Evolutionary conservation across 2,113 vertebrate species (phyloP), one percentile per base, ranked within the genome.

Genomic region (Parus major): DNA sequence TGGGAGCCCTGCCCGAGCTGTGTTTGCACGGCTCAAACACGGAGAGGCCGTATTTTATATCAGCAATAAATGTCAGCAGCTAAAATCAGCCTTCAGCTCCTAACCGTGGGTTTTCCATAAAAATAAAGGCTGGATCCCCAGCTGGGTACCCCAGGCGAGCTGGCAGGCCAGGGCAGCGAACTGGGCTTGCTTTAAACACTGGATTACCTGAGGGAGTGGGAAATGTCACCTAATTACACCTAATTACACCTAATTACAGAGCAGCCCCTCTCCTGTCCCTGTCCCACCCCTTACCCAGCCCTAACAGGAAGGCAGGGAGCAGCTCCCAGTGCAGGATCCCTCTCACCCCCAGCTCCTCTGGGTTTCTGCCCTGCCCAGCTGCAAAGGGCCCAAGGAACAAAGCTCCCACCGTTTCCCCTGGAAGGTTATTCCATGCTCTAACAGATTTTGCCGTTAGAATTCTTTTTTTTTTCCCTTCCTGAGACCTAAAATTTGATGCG

Each of bases 21-120:
- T 2, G n/a, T 39, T 55, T 36, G 42, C 52, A 17, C 0, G 1
- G 66, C 90, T 72, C 3, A 0, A 7, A 19, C 55, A 49, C 57
- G 36, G n/a, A 88, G 50, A 78, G 4, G 9, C 57, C 33, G 1
- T 63, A 19, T 27, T 7, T 92, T 59, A 47, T 7, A 50, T 9
- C 81, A 75, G 81, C 81, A 84, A 89, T 96, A 94, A 96, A 84
- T 50, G 31, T 84, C 92, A 94, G 92, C 81, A 50, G 21, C 86
- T 64, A 15, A 89, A 78, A 91, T 23, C 81, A 70, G 47, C 6
- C 81, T 89, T 78, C 90, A 50, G 39, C 35, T 84, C 42, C 89
- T 50, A 84, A 75, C 72, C 7, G 90, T 39, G 39, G 35, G 52
- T 86, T 91, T 89, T 42, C 93, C 68, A 64, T 78, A 78, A 75